Evolutionary conservation across 92 coral and sea anemone genomes (phyloP).

Genomic region (Galaxea fascicularis): DNA sequence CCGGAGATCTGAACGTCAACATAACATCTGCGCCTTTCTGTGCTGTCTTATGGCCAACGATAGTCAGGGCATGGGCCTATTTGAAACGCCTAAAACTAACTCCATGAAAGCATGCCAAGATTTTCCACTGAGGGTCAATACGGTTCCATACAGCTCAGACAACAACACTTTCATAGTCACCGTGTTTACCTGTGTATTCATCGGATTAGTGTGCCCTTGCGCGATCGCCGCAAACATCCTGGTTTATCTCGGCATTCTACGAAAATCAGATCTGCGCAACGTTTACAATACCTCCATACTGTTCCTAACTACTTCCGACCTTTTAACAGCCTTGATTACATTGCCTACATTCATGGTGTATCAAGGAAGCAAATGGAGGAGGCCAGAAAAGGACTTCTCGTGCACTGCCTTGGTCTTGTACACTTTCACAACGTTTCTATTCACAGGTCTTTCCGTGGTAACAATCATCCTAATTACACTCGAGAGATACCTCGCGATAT

Average conservation of each 20-base stretch:
- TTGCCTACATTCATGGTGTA: constrained; percentile 76
- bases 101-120: constrained; percentile 28
- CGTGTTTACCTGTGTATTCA: constrained; percentile 71
- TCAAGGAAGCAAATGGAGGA: constrained; percentile 70
- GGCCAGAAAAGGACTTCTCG: constrained; percentile 51
- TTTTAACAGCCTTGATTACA: constrained; percentile 61
- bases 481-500: constrained; percentile 80
- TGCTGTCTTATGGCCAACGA: constrained; percentile 4
- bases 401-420: constrained; percentile 71
- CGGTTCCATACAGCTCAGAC: constrained; percentile 58
- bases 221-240: constrained; percentile 70
- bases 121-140: constrained; percentile 72
- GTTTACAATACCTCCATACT: constrained; percentile 81
- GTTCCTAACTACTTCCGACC: constrained; percentile 75
- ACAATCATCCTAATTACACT: constrained; percentile 74
- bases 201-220: constrained; percentile 70
- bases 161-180: constrained; percentile 54
- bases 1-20: no score
- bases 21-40: no score
- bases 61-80: background rate
- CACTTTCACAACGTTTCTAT: constrained; percentile 64
- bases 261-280: constrained; percentile 74
- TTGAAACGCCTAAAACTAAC: background rate
- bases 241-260: constrained; percentile 76
- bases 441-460: constrained; percentile 76